Evolutionary conservation across 2,113 vertebrate genomes (phyloP).

Genomic region (Tetraodon nigroviridis): DNA sequence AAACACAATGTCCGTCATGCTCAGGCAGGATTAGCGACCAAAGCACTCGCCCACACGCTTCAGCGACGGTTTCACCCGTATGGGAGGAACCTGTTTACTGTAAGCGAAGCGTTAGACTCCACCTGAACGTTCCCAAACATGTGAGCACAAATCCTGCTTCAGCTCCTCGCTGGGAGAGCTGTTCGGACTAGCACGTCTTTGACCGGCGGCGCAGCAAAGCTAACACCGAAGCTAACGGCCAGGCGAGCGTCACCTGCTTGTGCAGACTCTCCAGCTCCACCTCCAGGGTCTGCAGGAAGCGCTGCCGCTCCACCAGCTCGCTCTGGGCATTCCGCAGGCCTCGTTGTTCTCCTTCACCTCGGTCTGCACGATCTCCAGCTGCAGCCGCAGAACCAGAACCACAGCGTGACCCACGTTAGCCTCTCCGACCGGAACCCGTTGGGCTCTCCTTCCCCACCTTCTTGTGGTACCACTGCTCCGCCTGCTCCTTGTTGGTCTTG

Average conservation of each 20-base stretch:
- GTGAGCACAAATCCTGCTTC: background rate
- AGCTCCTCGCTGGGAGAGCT: too few species aligned
- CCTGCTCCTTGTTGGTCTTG: constrained; percentile 77
- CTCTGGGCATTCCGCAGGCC: constrained; percentile 67
- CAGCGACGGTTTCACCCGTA: background rate
- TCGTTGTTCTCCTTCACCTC: constrained; percentile 76
- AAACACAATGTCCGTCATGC: constrained; percentile 35
- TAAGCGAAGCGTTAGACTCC: constrained; percentile 31
- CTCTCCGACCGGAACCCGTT: background rate
- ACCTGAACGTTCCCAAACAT: constrained; percentile 1
- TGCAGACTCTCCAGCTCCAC: constrained; percentile 78
- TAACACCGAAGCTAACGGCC: background rate
- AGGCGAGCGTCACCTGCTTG: constrained; percentile 69
- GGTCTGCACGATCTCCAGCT: constrained; percentile 75
- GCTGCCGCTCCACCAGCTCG: constrained; percentile 74
- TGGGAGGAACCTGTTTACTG: constrained; percentile 39
- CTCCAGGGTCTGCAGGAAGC: constrained; percentile 76
- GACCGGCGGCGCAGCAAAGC: too few species aligned
- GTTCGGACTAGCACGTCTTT: too few species aligned
- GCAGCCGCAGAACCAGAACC: background rate
- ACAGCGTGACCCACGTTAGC: background rate
- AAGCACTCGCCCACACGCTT: constrained; percentile 9
- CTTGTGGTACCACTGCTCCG: constrained; percentile 76
- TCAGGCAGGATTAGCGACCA: constrained; percentile 18
- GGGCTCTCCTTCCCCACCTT: constrained; percentile 67